Evolutionary conservation across 2,888 invertebrate genomes (phyloP).

Genomic region (Amphipyra berbera): DNA sequence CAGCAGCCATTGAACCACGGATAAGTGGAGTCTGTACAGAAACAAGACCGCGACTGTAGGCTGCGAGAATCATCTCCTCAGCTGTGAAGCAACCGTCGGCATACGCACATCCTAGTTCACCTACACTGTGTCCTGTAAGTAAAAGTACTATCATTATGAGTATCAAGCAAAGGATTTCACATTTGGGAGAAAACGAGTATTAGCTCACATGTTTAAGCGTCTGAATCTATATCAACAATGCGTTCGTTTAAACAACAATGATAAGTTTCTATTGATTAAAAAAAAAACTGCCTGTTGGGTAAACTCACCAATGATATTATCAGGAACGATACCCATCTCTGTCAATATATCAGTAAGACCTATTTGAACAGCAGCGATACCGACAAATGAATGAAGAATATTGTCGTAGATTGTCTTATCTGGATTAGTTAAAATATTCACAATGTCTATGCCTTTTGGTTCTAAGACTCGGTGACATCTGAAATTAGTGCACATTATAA

Average conservation of each 20-base stretch:
- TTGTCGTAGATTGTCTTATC: constrained; percentile 91
- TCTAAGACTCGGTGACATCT: constrained; percentile 88
- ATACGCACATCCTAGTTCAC: constrained; percentile 93
- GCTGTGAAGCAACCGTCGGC: constrained; percentile 92
- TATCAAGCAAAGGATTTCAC: too few relatives aligned
- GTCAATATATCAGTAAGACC: constrained; percentile 91
- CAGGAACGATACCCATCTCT: constrained; percentile 90
- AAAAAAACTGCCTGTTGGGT: constrained; percentile 5
- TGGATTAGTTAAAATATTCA: constrained; percentile 89
- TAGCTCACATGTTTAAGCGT: too few relatives aligned
- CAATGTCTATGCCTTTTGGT: constrained; percentile 91
- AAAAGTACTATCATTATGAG: constrained; percentile 2
- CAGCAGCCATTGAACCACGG: constrained; percentile 95
- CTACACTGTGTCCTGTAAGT: constrained; percentile 88
- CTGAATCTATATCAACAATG: too few relatives aligned
- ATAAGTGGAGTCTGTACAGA: constrained; percentile 91
- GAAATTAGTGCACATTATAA: constrained; percentile 11
- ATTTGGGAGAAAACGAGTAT: too few relatives aligned
- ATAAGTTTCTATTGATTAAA: too few relatives aligned
- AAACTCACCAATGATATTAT: constrained; percentile 92
- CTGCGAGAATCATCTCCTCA: constrained; percentile 94
- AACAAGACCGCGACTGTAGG: constrained; percentile 94
- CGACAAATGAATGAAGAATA: constrained; percentile 92
- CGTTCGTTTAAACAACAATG: too few relatives aligned
- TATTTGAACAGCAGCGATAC: constrained; percentile 92